Percentiles rank a stretch among this genome's conserved stretches.
These are phyloP conservation scores for Speoplatyrhinus poulsoni DNA, from an alignment of 2,113 vertebrate species.

Conservation along the genomic window DNA sequence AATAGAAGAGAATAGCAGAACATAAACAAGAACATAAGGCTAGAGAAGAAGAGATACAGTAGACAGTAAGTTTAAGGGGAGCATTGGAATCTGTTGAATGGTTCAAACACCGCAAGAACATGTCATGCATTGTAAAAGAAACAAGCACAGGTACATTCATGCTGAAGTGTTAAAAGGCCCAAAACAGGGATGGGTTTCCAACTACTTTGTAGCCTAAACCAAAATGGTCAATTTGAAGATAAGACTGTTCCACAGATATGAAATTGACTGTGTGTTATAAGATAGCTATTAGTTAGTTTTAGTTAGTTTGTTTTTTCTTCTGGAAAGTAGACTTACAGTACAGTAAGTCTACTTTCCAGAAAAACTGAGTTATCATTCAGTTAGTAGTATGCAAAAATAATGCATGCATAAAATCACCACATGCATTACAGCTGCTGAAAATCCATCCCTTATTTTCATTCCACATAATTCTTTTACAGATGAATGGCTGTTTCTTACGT, in stretches of 20 bases:
- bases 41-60: background rate
- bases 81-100: constrained; percentile 7
- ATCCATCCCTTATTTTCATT: constrained; percentile 51
- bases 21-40: constrained; percentile 18
- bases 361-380: background rate
- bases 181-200: constrained; percentile 57
- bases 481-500: constrained; percentile 50
- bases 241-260: constrained; percentile 4
- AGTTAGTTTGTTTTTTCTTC: too few species aligned
- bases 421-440: constrained; percentile 27
- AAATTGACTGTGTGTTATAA: background rate
- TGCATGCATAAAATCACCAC: background rate
- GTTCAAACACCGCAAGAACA: constrained; percentile 23
- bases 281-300: too few species aligned
- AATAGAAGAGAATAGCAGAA: constrained; percentile 5
- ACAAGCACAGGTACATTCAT: constrained; percentile 24
- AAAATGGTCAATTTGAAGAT: constrained; percentile 2
- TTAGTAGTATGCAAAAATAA: background rate
- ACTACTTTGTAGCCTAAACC: background rate
- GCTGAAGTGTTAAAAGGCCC: constrained; percentile 23
- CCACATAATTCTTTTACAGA: constrained; percentile 20
- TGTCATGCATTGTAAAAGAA: constrained; percentile 23
- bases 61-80: background rate
- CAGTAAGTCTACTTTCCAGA: background rate
- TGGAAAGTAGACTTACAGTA: background rate